Percentiles rank a stretch among this genome's conserved stretches.
Conservation (phyloP, 1,140 invertebrate genomes). For the Cyrtorhinus lividipennis region DNA sequence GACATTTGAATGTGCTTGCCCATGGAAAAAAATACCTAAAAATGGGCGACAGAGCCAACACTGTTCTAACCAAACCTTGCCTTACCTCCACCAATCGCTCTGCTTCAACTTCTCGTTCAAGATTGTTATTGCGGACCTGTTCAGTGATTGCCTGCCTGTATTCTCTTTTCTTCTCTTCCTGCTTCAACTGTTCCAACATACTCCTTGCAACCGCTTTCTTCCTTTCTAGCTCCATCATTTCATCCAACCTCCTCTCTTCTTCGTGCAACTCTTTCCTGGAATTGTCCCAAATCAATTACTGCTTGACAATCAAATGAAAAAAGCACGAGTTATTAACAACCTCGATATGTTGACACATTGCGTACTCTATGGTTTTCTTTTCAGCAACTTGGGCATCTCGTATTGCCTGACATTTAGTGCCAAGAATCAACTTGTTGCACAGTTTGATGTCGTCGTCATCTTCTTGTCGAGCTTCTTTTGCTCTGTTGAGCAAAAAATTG, state of each 20-base stretch:
- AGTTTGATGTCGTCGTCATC: slow-evolving; percentile 53
- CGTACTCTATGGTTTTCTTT: slow-evolving; percentile 37
- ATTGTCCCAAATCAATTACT: not conserved
- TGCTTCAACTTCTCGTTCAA: slow-evolving; percentile 40
- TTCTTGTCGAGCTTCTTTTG: slow-evolving; percentile 34
- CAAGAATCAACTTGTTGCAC: slow-evolving; percentile 47
- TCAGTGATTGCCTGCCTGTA: slow-evolving; percentile 34
- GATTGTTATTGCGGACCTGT: slow-evolving; percentile 44
- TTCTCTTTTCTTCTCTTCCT: slow-evolving; percentile 26
- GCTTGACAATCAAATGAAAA: not conserved
- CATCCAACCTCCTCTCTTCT: slow-evolving; percentile 41
- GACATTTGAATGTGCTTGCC: too few relatives aligned
- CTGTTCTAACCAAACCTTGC: not conserved
- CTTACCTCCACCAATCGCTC: slow-evolving; percentile 41
- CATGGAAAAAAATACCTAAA: too few relatives aligned
- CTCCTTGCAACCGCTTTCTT: slow-evolving; percentile 32
- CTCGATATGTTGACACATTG: too few relatives aligned
- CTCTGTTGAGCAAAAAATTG: slow-evolving; percentile 32
- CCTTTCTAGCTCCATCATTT: slow-evolving; percentile 46
- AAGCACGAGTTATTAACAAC: too few relatives aligned
- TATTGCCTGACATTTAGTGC: slow-evolving; percentile 57
- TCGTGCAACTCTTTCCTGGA: slow-evolving; percentile 34
- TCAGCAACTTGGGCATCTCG: slow-evolving; percentile 51
- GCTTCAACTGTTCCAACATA: slow-evolving; percentile 29
- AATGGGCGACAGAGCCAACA: too few relatives aligned